phyloP scores from a whole-genome alignment of 1,140 invertebrate species.

The Atta texana region DNA sequence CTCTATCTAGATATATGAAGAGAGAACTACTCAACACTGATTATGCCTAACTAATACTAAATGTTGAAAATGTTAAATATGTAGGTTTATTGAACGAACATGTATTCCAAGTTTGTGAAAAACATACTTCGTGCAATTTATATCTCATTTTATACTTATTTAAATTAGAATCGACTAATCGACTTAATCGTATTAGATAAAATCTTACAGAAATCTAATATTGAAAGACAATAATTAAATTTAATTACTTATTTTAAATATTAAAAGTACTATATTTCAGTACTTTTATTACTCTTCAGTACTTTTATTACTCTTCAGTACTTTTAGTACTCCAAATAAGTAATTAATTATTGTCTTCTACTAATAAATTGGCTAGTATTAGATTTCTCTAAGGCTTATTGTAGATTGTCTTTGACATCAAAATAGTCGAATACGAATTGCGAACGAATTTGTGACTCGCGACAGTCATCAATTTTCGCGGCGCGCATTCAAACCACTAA shows the following conservation, averaged over 20 bases:
- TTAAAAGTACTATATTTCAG: too few relatives aligned
- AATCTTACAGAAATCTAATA: too few relatives aligned
- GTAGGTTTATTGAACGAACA: not conserved
- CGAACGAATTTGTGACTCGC: conserved; percentile 24
- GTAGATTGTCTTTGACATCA: not conserved
- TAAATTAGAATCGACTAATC: not conserved
- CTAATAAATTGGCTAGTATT: too few relatives aligned
- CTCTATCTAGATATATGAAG: too few relatives aligned
- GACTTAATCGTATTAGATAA: too few relatives aligned
- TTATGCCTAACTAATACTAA: not conserved
- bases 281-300: too few relatives aligned
- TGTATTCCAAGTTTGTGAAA: not conserved
- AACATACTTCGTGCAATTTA: not conserved
- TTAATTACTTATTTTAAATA: too few relatives aligned
- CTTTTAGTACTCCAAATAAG: too few relatives aligned
- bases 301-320: too few relatives aligned
- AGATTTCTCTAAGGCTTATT: too few relatives aligned
- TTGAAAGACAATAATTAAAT: too few relatives aligned
- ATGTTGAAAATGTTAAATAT: not conserved
- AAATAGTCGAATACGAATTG: not conserved
- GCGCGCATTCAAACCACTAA: conserved; percentile 52
- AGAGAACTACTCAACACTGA: not conserved
- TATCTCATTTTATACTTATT: not conserved
- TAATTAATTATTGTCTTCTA: too few relatives aligned
- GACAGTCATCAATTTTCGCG: conserved; percentile 13